Percentiles rank a stretch among this genome's conserved stretches.
Conservation (phyloP, 35 echinoderm and acorn worm species). For the Apostichopus japonicus region DNA sequence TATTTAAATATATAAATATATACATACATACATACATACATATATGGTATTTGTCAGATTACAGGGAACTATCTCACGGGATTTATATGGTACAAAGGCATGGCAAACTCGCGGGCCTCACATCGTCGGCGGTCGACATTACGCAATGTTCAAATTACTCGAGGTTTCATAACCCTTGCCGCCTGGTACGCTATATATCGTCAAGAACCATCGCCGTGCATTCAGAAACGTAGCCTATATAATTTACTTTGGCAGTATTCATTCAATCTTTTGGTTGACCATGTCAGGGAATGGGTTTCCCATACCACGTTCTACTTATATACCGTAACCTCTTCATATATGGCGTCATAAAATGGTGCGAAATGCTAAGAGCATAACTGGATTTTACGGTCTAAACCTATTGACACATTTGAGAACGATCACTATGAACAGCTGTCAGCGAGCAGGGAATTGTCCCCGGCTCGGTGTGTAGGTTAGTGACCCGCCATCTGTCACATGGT, state of each 20-base stretch:
- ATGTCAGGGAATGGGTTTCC: not conserved
- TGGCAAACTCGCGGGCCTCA: not conserved
- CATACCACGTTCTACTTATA: too few relatives aligned
- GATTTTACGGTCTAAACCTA: constrained; percentile 37
- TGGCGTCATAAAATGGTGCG: not conserved
- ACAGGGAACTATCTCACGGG: not conserved
- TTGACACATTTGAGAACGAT: constrained; percentile 1
- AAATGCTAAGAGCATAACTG: constrained; percentile 16
- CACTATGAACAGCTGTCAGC: not conserved
- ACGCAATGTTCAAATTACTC: constrained; percentile 29
- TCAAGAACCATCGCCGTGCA: not conserved
- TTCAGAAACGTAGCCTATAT: not conserved
- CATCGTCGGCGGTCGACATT: not conserved
- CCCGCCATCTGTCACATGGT: not conserved
- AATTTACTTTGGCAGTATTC: not conserved
- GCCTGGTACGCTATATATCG: not conserved
- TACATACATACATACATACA: too few relatives aligned
- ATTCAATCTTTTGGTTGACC: not conserved
- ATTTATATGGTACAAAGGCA: not conserved
- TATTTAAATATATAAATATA: too few relatives aligned
- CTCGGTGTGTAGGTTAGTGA: not conserved
- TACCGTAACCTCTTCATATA: too few relatives aligned
- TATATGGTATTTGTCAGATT: not conserved
- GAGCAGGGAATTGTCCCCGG: not conserved
- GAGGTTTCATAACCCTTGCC: not conserved